Conservation (phyloP, 2,888 invertebrate species). For the Epirrhoe tristata region DNA sequence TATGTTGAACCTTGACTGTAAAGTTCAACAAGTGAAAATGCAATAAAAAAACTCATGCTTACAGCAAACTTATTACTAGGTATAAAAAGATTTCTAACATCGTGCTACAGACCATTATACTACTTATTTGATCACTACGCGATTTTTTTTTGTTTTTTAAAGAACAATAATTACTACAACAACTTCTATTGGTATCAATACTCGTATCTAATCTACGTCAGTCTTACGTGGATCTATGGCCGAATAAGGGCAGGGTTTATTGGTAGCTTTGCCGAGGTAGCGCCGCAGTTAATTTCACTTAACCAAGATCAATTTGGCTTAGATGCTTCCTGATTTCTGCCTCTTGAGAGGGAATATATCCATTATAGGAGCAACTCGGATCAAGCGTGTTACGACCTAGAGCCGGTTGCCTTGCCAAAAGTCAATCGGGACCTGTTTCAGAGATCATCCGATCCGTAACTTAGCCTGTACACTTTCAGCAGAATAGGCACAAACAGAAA, state of each 20-base stretch:
- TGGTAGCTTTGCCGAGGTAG: slow-evolving; percentile 59
- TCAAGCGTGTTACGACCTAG: slow-evolving; percentile 1
- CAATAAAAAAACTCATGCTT: slow-evolving; percentile 5
- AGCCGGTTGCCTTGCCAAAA: slow-evolving; percentile 14
- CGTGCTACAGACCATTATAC: too few relatives aligned
- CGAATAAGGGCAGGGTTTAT: slow-evolving; percentile 55
- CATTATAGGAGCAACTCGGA: slow-evolving; percentile 5
- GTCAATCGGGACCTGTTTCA: background rate
- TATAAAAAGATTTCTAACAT: background rate
- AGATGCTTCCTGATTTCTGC: slow-evolving; percentile 57
- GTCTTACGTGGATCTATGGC: slow-evolving; percentile 25
- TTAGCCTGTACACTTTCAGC: background rate
- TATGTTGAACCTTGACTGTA: slow-evolving; percentile 12
- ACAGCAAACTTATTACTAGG: background rate
- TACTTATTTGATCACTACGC: too few relatives aligned
- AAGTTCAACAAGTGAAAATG: slow-evolving; percentile 22
- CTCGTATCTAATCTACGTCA: slow-evolving; percentile 14
- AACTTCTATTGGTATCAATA: background rate
- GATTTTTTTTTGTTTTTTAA: background rate
- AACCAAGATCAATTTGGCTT: slow-evolving; percentile 58
- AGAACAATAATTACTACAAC: background rate
- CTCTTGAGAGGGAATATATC: slow-evolving; percentile 37
- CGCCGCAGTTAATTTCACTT: slow-evolving; percentile 71
- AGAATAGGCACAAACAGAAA: too few relatives aligned
- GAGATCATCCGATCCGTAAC: background rate